Evolutionary conservation across 2,113 vertebrate genomes (phyloP).

Genomic region (Bubo scandiacus): DNA sequence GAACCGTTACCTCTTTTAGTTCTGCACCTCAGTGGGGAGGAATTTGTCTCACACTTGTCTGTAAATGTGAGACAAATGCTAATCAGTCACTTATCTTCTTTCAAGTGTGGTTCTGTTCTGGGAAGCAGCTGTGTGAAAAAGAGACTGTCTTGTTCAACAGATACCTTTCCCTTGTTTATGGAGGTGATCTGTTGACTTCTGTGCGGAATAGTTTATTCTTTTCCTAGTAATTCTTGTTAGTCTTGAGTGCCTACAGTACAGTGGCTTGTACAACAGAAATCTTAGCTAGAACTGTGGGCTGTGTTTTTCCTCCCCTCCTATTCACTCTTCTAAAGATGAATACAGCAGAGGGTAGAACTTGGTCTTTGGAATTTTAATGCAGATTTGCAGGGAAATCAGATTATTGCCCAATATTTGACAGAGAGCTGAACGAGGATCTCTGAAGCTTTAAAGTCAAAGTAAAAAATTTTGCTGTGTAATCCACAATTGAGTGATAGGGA

Average conservation of each 20-base stretch:
- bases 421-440: background rate
- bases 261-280: background rate
- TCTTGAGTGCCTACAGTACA: background rate
- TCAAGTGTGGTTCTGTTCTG: background rate
- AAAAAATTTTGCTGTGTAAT: background rate
- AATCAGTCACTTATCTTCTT: background rate
- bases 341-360: background rate
- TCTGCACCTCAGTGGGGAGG: background rate
- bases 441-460: background rate
- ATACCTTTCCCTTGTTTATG: background rate
- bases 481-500: background rate
- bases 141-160: background rate
- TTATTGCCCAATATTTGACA: background rate
- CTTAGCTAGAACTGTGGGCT: background rate
- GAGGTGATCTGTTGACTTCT: background rate
- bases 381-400: slow-evolving; percentile 19
- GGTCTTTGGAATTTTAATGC: slow-evolving; percentile 4
- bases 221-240: background rate
- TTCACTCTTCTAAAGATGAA: background rate
- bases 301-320: background rate
- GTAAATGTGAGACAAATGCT: background rate
- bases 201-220: background rate
- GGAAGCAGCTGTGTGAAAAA: background rate
- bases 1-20: background rate
- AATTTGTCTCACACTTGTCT: background rate